Evolutionary conservation across 2,888 invertebrate genomes (phyloP), one percentile per base, ranked within the genome.

Genomic region (Xylocampa areola): DNA sequence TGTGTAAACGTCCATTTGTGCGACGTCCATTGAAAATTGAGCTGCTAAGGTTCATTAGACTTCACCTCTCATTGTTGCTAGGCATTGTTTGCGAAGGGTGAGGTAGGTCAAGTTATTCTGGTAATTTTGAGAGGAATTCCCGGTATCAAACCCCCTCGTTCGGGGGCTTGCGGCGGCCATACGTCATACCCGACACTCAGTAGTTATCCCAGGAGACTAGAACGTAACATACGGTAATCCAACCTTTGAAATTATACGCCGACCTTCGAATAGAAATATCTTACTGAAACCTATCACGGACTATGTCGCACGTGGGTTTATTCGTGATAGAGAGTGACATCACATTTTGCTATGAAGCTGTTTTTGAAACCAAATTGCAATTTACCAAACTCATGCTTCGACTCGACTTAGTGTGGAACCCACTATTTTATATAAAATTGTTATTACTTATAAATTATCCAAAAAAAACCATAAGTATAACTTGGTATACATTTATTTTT

Each of bases 111-210:
- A 53, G 40, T 62, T 66, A 71, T 50, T 63, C 62, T 84, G 83
- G 84, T 59, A 6, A 59, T 63, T 67, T 66, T 54, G 64, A 47
- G 68, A 72, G 76, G 69, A 73, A 77, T 79, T 77, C 69, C 63
- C 72, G 53, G 66, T 60, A 71, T 74, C 68, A 71, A 73, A 73
- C 76, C 75, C 76, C 68, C 77, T 71, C 73, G 77, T 76, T 71
- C 73, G 71, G 75, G 74, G 70, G 54, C 50, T 60, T 60, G 66
- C 61, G 70, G 71, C 43, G 45, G 73, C 72, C 77, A 83, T 84
- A 81, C 80, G 84, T 87, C 86, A 88, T 84, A 71, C 70, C 76
- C 62, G 76, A 75, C 70, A 72, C 68, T 70, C 65, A 62, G 51
- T 55, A 58, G 69, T 33, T 61, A 50, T 75, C 85, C 79, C 80